phyloP scores from a whole-genome alignment of 2,888 invertebrate genomes.

The Drosophila heteroneura region DNA sequence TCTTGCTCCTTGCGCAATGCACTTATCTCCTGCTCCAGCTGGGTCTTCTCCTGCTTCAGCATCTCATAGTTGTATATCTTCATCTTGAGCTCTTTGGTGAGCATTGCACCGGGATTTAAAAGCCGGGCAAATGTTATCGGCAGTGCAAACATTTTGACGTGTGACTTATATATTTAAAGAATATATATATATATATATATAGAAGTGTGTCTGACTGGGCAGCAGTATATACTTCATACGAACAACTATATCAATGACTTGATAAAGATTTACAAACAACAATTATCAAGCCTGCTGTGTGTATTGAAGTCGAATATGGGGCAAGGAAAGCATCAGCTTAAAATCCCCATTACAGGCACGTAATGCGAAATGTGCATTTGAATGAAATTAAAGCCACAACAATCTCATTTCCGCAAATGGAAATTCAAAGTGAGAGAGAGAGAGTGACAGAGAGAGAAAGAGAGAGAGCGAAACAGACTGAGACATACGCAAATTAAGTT shows the following conservation, averaged over 20 bases:
- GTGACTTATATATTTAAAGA: background rate
- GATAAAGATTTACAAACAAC: background rate
- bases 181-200: slow-evolving; percentile 1
- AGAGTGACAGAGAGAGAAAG: background rate
- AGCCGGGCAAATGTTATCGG: slow-evolving; percentile 47
- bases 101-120: slow-evolving; percentile 59
- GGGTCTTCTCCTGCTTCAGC: slow-evolving; percentile 30
- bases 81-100: slow-evolving; percentile 51
- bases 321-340: slow-evolving; percentile 24
- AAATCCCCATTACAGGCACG: slow-evolving; percentile 44
- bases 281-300: slow-evolving; percentile 29
- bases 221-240: slow-evolving; percentile 17
- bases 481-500: slow-evolving; percentile 67
- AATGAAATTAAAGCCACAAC: slow-evolving; percentile 64
- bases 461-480: background rate
- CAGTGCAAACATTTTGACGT: slow-evolving; percentile 35
- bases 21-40: slow-evolving; percentile 47
- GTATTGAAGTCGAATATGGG: background rate
- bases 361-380: slow-evolving; percentile 16
- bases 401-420: slow-evolving; percentile 71
- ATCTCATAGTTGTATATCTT: slow-evolving; percentile 52
- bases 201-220: slow-evolving; percentile 23
- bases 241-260: slow-evolving; percentile 21
- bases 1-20: slow-evolving; percentile 54
- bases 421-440: background rate